These are phyloP conservation scores for Callinectes sapidus DNA, from an alignment of 2,888 invertebrate genomes.

Conservation along the genomic window DNA sequence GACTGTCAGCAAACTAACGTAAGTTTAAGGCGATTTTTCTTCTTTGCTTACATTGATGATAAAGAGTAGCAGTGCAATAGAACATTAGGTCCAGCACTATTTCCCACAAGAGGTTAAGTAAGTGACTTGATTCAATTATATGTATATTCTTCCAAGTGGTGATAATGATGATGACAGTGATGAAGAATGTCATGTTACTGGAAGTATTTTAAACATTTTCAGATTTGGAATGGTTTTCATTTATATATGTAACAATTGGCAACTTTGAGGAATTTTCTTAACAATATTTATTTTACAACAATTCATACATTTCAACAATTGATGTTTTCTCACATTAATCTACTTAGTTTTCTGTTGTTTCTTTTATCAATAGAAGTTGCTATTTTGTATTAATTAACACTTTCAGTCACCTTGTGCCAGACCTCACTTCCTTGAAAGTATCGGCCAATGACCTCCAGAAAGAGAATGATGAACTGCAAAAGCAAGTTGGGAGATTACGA, in stretches of 20 bases:
- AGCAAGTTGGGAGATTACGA: slow-evolving; percentile 64
- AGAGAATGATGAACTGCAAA: slow-evolving; percentile 61
- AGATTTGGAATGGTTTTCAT: too few species aligned
- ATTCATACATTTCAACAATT: background rate
- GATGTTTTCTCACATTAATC: background rate
- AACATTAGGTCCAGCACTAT: background rate
- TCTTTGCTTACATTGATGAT: background rate
- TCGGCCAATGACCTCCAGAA: slow-evolving; percentile 62
- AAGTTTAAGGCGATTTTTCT: background rate
- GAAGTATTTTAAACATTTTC: too few species aligned
- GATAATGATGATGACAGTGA: too few species aligned
- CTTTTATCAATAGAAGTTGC: background rate
- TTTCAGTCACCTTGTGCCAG: slow-evolving; percentile 57
- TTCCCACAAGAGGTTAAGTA: too few species aligned
- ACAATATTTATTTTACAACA: too few species aligned
- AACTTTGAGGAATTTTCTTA: too few species aligned
- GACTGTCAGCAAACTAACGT: slow-evolving; percentile 65
- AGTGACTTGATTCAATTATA: too few species aligned
- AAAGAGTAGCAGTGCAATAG: background rate
- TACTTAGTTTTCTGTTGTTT: background rate
- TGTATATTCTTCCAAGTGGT: too few species aligned
- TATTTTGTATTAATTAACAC: background rate
- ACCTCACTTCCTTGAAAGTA: slow-evolving; percentile 51
- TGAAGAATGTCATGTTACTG: too few species aligned
- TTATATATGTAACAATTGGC: too few species aligned